Evolutionary conservation across 2,888 invertebrate species (phyloP).

Genomic region (Noctuana brunneofusca): DNA sequence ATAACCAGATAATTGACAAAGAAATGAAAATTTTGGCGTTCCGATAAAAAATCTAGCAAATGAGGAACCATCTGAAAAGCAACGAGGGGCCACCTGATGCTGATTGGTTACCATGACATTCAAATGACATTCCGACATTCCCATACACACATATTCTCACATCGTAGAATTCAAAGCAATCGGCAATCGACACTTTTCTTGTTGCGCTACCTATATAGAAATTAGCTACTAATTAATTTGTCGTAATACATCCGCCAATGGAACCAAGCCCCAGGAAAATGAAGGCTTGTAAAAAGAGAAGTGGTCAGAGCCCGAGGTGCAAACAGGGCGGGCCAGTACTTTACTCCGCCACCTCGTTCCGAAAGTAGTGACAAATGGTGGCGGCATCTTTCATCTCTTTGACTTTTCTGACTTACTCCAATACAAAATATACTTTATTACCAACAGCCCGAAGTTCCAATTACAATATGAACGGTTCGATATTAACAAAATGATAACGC

Average conservation of each 20-base stretch:
- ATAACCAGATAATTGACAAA: no score
- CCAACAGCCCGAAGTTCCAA: slow-evolving; percentile 41
- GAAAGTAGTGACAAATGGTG: slow-evolving; percentile 79
- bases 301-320: slow-evolving; percentile 58
- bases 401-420: slow-evolving; percentile 42
- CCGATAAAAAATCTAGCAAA: no score
- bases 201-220: no score
- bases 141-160: no score
- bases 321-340: slow-evolving; percentile 75
- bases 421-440: slow-evolving; percentile 51
- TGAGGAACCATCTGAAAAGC: no score
- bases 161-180: no score
- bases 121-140: no score
- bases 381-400: slow-evolving; percentile 79
- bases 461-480: slow-evolving; percentile 35
- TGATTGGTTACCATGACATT: no score
- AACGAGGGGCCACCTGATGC: no score
- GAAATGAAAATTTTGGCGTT: no score
- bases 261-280: slow-evolving; percentile 39
- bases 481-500: slow-evolving; percentile 73
- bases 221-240: not conserved
- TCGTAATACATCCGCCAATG: slow-evolving; percentile 9
- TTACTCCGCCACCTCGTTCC: slow-evolving; percentile 74
- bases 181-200: no score
- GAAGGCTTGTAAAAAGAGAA: slow-evolving; percentile 52